Percentiles rank a stretch among this genome's conserved stretches.
Conservation (phyloP, 2,888 invertebrate species). For the Ophioninae sp. region DNA sequence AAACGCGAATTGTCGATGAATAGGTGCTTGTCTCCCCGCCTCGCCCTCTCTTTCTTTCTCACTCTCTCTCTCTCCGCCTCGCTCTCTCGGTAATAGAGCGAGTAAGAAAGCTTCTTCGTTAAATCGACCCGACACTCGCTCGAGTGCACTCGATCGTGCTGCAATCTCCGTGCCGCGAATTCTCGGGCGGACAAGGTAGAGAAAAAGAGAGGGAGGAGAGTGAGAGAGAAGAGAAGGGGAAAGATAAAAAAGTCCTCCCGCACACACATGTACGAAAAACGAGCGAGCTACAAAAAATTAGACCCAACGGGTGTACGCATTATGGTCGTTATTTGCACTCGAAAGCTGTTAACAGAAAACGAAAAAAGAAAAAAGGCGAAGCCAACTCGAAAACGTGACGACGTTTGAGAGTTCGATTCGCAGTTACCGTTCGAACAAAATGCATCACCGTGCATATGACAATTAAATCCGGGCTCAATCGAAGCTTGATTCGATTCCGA, state of each 20-base stretch:
- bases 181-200: not conserved
- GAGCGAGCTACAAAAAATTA: slow-evolving; percentile 10
- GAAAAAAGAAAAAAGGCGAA: too few relatives aligned
- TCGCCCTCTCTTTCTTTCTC: slow-evolving; percentile 3
- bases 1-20: slow-evolving; percentile 25
- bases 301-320: slow-evolving; percentile 7
- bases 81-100: slow-evolving; percentile 3
- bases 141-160: slow-evolving; percentile 48
- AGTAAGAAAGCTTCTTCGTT: slow-evolving; percentile 43
- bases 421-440: not conserved
- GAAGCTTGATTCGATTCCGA: not conserved
- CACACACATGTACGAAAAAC: too few relatives aligned
- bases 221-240: not conserved
- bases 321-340: not conserved
- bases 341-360: too few relatives aligned
- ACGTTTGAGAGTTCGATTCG: not conserved
- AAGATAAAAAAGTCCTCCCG: slow-evolving; percentile 4
- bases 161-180: slow-evolving; percentile 35
- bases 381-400: not conserved
- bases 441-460: too few relatives aligned
- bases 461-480: too few relatives aligned
- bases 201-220: slow-evolving; percentile 8
- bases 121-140: slow-evolving; percentile 50
- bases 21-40: slow-evolving; percentile 22
- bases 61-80: slow-evolving; percentile 4